Base-by-base conservation (phyloP, 2,113 vertebrate species). In the Lucifuga dentata region DNA sequence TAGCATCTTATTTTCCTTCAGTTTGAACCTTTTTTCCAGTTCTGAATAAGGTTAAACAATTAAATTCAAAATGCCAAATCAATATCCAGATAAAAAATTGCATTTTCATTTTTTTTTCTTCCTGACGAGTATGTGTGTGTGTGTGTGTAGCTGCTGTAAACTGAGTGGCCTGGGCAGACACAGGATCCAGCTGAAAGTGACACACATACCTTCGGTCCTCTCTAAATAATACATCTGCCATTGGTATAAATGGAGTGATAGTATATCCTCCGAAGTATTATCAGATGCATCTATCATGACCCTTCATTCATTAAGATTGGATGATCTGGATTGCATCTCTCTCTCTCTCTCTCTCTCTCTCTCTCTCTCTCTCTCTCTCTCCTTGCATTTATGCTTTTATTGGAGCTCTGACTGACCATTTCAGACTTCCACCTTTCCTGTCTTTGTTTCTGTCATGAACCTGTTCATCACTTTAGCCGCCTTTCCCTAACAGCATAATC, bases 211-310 rank as follows among this genome's bases (percentile, higher is more conserved):
- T 88, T 79, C 73, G 74, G 65, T 85, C 85, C 87, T 79, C 83
- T 80, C 89, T 97, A 92, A 97, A 97, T 97, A 95, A 97, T 97
- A 94, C 66, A 97, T 94, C 74, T 76, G 75, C 73, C 62, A 64
- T 78, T 88, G 86, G 88, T 80, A 75, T 81, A 88, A 63, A 39
- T 86, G 91, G 90, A 93, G 92, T 38, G 92, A 94, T 95, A 92
- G 88, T 87, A 86, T 95, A 93, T 95, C 73, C 94, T 90, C 82
- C 58, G 85, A 85, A 83, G 90, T 66, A 77, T 92, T 93, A 86
- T 92, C 92, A 86, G 82, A 92, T 69, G 81, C 86, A 91, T 92
- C 91, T 89, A 90, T 93, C 90, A 90, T 90, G 90, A 90, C 84
- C 50, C 66, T 87, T 93, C 87, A 87, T 93, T 94, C 81, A 84